phyloP scores from a whole-genome alignment of 2,113 vertebrate genomes.

The Muntiacus muntjak region DNA sequence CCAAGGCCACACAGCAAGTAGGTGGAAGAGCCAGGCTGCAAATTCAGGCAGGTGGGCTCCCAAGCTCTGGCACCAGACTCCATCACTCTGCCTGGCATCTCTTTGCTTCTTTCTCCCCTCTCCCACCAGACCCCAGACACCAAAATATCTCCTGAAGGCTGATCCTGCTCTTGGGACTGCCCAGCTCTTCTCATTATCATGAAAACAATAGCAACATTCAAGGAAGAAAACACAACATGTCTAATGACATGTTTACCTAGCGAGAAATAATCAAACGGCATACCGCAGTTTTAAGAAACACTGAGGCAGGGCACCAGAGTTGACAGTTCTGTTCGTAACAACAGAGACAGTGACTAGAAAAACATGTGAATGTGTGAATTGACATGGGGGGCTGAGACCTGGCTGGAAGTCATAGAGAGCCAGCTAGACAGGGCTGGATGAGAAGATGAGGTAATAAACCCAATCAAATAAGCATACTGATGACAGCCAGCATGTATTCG shows the following conservation, averaged over 20 bases:
- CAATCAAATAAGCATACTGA: not conserved
- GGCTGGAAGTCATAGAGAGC: no score
- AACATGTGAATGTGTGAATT: no score
- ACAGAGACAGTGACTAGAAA: not conserved
- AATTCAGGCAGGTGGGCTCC: not conserved
- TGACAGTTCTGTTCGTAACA: not conserved
- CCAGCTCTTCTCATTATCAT: not conserved
- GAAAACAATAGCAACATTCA: not conserved
- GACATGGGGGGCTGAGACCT: not conserved
- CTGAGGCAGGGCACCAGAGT: not conserved
- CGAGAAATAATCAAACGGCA: not conserved
- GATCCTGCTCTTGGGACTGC: not conserved
- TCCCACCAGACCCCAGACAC: not conserved
- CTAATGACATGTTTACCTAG: not conserved
- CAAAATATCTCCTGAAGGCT: not conserved
- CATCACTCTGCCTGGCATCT: not conserved
- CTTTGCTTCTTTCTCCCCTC: not conserved
- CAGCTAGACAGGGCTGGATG: not conserved
- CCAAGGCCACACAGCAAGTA: not conserved
- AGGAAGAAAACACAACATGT: not conserved
- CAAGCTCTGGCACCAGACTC: not conserved
- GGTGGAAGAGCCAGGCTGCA: not conserved
- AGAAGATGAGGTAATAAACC: not conserved
- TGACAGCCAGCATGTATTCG: not conserved
- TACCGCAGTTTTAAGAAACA: not conserved